Base-by-base conservation (phyloP, 2,888 invertebrate genomes). In the Melanchra persicariae region DNA sequence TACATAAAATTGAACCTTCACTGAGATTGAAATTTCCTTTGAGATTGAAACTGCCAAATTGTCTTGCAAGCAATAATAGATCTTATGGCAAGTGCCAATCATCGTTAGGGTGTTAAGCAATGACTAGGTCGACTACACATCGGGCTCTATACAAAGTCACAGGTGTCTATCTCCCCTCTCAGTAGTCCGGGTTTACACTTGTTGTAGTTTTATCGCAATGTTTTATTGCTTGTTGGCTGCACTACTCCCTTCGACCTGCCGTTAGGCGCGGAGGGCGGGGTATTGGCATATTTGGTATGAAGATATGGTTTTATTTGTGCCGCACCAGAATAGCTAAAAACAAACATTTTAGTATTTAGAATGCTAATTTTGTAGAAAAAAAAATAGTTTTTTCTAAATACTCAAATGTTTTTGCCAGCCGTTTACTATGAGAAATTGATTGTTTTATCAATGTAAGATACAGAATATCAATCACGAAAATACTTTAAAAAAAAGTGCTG, bases 161-260 rank as follows among this genome's bases (percentile, higher is more conserved):
- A 57, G 19, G 43, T 57, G 55, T 37, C 37, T 40, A 34, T 2
- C 17, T 7, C 5, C 30, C 30, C 12, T 24, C 26, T 30, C 45
- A 57, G 51, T 57, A 37, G 58, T n/a, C 24, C 2, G 6, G 43
- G 26, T 17, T 6, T 51, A 8, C 57, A 47, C 24, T 45, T 51
- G 24, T n/a, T 73, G 63, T 59, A 30, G 45, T 62, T 34, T 58
- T 71, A 71, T 77, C 45, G 22, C 19, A 26, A 34, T 37, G n/a
- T 47, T 77, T 62, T 77, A 67, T 73, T 55, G 49, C 47, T 74
- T 37, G 52, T 51, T 47, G 8, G 6, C 43, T 68, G 17, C n/a
- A 47, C 26, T 49, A 5, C 9, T 10, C n/a, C 7, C n/a, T 1
- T 1, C 1, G 5, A 5, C 7, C 34, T 2, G 3, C 10, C 2